Conservation (phyloP, 2,797 vertebrate genomes). For the Siniperca scherzeri region DNA sequence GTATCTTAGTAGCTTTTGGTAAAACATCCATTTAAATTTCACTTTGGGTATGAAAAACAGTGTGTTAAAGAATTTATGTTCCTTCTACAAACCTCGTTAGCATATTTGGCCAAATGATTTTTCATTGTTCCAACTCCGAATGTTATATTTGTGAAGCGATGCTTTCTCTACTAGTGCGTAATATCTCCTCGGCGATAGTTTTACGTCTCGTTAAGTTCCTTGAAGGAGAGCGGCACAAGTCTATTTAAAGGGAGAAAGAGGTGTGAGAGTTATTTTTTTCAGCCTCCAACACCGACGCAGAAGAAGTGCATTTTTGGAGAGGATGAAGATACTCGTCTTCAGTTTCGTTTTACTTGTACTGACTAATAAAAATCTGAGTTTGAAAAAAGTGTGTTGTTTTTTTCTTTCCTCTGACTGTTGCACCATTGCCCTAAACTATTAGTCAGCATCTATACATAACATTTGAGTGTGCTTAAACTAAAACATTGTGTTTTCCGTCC, state of each 20-base stretch:
- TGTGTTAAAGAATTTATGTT: slow-evolving; percentile 58
- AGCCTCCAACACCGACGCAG: slow-evolving; percentile 59
- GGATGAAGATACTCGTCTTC: slow-evolving; percentile 75
- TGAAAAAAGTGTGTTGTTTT: slow-evolving; percentile 76
- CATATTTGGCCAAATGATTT: slow-evolving; percentile 39
- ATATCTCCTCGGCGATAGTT: slow-evolving; percentile 48
- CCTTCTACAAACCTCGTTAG: slow-evolving; percentile 34
- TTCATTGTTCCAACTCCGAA: slow-evolving; percentile 56
- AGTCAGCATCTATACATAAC: not conserved
- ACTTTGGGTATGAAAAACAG: slow-evolving; percentile 38
- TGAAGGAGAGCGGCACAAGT: slow-evolving; percentile 47
- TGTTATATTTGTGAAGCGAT: slow-evolving; percentile 72
- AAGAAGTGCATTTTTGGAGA: slow-evolving; percentile 77
- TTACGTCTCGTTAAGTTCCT: slow-evolving; percentile 62
- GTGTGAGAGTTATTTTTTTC: slow-evolving; percentile 45
- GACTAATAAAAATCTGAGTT: slow-evolving; percentile 87
- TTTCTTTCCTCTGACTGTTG: slow-evolving; percentile 62
- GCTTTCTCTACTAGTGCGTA: slow-evolving; percentile 48
- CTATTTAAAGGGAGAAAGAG: slow-evolving; percentile 20
- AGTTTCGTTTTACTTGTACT: slow-evolving; percentile 84
- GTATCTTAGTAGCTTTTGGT: slow-evolving; percentile 39
- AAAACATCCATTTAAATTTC: slow-evolving; percentile 52
- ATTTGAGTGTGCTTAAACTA: not conserved
- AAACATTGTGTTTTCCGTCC: not conserved
- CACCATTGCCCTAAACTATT: slow-evolving; percentile 23